Conservation (phyloP, 2,888 invertebrate species). For the Cecidostiba fungosa region DNA sequence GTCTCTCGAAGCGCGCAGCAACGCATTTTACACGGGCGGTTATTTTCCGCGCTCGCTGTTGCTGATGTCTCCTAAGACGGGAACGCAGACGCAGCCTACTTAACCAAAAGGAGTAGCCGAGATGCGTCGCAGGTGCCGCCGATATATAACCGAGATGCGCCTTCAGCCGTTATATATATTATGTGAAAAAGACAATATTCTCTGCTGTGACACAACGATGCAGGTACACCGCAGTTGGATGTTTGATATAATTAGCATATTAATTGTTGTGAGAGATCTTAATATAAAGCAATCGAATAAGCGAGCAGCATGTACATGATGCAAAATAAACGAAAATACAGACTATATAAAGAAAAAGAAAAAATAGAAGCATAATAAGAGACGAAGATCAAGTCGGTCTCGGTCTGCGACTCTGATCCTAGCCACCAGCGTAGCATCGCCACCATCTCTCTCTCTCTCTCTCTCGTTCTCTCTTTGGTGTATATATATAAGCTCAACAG, state of each 20-base stretch:
- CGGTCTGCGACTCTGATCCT: slow-evolving; percentile 21
- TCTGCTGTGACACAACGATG: no score
- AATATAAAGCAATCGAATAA: not conserved
- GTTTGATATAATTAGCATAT: not conserved
- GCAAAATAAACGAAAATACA: slow-evolving; percentile 52
- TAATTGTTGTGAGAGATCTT: not conserved
- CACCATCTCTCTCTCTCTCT: slow-evolving; percentile 62
- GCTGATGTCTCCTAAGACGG: slow-evolving; percentile 47
- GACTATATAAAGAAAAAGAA: slow-evolving; percentile 26
- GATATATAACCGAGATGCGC: no score
- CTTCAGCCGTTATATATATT: no score
- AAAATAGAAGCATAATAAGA: slow-evolving; percentile 49
- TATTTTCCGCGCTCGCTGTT: slow-evolving; percentile 60
- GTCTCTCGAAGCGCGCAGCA: not conserved
- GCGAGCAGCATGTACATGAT: slow-evolving; percentile 48
- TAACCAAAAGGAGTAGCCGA: slow-evolving; percentile 65
- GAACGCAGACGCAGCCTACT: slow-evolving; percentile 67
- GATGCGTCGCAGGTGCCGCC: not conserved
- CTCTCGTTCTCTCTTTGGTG: slow-evolving; percentile 61
- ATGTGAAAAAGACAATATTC: not conserved
- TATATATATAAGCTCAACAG: slow-evolving; percentile 74
- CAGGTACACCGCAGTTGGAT: no score
- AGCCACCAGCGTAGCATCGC: slow-evolving; percentile 24
- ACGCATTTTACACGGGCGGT: slow-evolving; percentile 21
- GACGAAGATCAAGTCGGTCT: slow-evolving; percentile 46